These are phyloP conservation scores for Oryctes rhinoceros DNA, from an alignment of 1,140 invertebrate genomes.

Conservation along the genomic window DNA sequence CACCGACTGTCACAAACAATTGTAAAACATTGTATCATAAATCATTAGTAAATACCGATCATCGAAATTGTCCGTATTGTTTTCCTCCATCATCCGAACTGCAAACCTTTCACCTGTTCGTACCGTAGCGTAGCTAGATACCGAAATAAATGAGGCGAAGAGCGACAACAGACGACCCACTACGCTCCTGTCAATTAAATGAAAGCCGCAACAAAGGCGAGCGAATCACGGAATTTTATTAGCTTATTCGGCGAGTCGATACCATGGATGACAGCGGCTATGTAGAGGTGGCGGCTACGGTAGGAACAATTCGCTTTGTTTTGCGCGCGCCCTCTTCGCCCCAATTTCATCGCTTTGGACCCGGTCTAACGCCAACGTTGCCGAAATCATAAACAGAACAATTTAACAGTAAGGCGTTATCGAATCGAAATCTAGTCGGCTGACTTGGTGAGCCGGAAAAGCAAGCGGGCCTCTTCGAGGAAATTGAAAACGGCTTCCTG, in stretches of 20 bases:
- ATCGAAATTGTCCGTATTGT: background rate
- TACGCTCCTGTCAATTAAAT: conserved; percentile 3
- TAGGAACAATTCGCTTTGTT: conserved; percentile 18
- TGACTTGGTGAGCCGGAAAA: background rate
- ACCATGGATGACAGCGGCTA: background rate
- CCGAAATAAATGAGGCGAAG: background rate
- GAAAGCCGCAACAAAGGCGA: conserved; percentile 5
- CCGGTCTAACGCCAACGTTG: background rate
- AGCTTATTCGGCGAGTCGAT: conserved; percentile 3
- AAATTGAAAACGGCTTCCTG: conserved; percentile 17
- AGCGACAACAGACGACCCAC: background rate
- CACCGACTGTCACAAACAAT: no score
- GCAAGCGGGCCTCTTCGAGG: background rate
- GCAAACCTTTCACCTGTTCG: background rate
- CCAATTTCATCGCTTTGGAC: background rate
- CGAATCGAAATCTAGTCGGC: background rate
- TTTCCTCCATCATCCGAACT: background rate
- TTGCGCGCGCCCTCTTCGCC: background rate
- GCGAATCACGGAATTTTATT: conserved; percentile 6
- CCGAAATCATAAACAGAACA: conserved; percentile 22
- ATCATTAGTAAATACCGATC: background rate
- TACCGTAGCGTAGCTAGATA: no score
- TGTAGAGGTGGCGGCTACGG: no score
- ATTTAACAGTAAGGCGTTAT: conserved; percentile 13
- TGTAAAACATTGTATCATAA: no score